Base-by-base conservation (phyloP, 1,140 invertebrate species). In the Pseudomyrmex pallidus region DNA sequence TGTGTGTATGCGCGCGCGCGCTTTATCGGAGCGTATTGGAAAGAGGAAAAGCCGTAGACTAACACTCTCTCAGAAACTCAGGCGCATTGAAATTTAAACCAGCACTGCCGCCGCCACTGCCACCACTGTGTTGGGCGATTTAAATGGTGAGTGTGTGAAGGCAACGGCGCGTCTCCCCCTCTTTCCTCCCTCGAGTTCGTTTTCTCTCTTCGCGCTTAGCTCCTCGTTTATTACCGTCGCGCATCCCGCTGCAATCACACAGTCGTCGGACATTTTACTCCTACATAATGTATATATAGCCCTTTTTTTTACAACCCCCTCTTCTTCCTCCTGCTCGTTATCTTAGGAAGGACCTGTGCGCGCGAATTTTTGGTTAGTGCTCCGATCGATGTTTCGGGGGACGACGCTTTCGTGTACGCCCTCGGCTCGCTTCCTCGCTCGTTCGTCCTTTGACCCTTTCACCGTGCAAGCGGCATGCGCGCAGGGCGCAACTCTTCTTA, bases 141-240 rank as follows among this genome's bases (percentile, higher is more conserved):
- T 92, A 91, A 92, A 91, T 91, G 91, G 91, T 92, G 89, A 92
- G 91, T 90, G 78, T 80, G 84, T 76, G 61, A 46, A 80, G 59
- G 66, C 48, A 56, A 56, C 83, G 15, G 66, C 72, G 74, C 17
- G 57, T 80, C 76, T 59, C 50, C 64, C 48, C 61, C 35, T 67
- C 48, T 62, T 54, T 56, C 44, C 25, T 59, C 50, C 20, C 46
- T 63, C 50, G 44, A 4, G 50, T 72, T 8, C 22, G 22, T 84
- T 84, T 57, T 70, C 56, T 52, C 46, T 66, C 66, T 50, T 17
- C 22, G 56, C 44, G 35, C 52, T 35, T 35, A 35, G 54, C 12
- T 57, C n/a, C 17, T 66, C 46, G 20, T 59, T 73, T 77, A 86
- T 48, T 20, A 17, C 13, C 2, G 17, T 50, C 17, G 68, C 48